Percentiles rank a stretch among this genome's conserved stretches.
Evolutionary conservation across 2,888 invertebrate genomes (phyloP).

Genomic region (Subacronicta megacephala): DNA sequence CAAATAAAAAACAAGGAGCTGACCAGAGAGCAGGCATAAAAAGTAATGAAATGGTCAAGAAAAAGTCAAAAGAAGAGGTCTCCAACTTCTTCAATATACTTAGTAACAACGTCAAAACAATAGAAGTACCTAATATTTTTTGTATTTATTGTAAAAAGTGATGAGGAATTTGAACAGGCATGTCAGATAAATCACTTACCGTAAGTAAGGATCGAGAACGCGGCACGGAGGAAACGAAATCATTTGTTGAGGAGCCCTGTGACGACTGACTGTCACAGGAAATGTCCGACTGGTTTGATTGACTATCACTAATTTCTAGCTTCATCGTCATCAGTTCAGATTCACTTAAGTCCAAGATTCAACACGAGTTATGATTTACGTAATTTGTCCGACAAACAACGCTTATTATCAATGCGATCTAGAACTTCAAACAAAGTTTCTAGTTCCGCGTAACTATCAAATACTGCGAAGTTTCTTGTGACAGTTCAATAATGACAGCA

Average conservation of each 20-base stretch:
- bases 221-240: conserved; percentile 76
- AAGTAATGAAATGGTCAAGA: no score
- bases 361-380: conserved; percentile 64
- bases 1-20: no score
- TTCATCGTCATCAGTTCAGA: conserved; percentile 88
- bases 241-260: conserved; percentile 89
- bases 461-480: conserved; percentile 71
- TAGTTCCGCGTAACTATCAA: conserved; percentile 66
- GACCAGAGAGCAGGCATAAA: no score
- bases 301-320: conserved; percentile 90
- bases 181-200: conserved; percentile 69
- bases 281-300: conserved; percentile 90
- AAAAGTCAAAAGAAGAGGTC: neutral
- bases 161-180: conserved; percentile 8
- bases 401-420: conserved; percentile 52
- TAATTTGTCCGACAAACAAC: conserved; percentile 64
- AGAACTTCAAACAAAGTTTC: conserved; percentile 59
- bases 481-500: conserved; percentile 78
- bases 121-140: no score
- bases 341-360: conserved; percentile 59
- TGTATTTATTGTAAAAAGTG: conserved; percentile 12
- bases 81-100: neutral
- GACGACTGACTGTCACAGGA: conserved; percentile 90
- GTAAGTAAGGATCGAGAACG: conserved; percentile 77
- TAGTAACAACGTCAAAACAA: conserved; percentile 20